These are phyloP conservation scores for Trachythela sp. DNA, from an alignment of 64 coral and sea anemone species.

Conservation along the genomic window DNA sequence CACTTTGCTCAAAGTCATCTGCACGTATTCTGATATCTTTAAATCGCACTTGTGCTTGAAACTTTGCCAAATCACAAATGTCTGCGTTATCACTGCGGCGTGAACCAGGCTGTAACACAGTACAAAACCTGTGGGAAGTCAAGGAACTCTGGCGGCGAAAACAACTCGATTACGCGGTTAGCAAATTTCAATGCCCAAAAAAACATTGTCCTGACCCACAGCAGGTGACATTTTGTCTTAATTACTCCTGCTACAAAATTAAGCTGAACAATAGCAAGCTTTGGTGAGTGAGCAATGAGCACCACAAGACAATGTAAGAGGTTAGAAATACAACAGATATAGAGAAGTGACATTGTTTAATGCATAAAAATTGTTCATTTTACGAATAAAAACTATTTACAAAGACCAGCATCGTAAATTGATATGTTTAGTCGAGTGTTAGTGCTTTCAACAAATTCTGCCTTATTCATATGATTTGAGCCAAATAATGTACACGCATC, in stretches of 20 bases:
- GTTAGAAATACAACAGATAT: background rate
- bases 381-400: conserved; percentile 5
- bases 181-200: background rate
- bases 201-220: conserved; percentile 1
- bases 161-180: background rate
- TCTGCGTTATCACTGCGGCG: background rate
- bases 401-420: conserved; percentile 3
- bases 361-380: conserved; percentile 4
- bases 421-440: background rate
- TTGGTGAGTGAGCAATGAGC: background rate
- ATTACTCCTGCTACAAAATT: background rate
- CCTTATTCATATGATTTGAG: background rate
- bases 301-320: background rate
- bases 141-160: background rate
- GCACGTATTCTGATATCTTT: background rate
- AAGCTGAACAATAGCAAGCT: background rate
- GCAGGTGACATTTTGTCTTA: background rate
- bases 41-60: background rate
- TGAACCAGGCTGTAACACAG: background rate
- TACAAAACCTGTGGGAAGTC: background rate
- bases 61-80: background rate
- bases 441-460: background rate
- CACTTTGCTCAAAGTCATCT: no score
- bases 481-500: background rate
- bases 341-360: background rate